These are phyloP conservation scores for Caenorhabditis angaria DNA, from an alignment of 2,888 invertebrate genomes.

Conservation along the genomic window DNA sequence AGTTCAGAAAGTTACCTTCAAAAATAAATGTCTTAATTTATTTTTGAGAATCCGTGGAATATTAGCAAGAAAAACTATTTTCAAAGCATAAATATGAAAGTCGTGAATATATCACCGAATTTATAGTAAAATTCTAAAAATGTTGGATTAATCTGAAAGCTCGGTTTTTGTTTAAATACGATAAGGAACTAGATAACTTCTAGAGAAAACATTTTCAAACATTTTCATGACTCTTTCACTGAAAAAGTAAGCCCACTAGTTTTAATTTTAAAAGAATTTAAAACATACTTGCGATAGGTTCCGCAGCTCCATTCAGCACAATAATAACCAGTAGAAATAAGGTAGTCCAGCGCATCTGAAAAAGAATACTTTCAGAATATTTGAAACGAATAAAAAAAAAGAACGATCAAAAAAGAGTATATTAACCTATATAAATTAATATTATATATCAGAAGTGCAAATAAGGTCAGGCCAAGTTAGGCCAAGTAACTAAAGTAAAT, in stretches of 20 bases:
- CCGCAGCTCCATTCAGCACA: neutral
- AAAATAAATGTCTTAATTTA: too few relatives aligned
- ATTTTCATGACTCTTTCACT: too few relatives aligned
- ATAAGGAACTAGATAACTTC: too few relatives aligned
- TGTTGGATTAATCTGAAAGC: too few relatives aligned
- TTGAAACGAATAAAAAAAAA: conserved; percentile 18
- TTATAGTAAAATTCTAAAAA: too few relatives aligned
- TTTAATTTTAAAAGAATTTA: neutral
- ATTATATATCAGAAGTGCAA: conserved; percentile 40
- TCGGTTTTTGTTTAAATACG: too few relatives aligned
- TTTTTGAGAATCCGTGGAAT: too few relatives aligned
- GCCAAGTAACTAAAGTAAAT: conserved; percentile 8
- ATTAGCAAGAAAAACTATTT: too few relatives aligned
- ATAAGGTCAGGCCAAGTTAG: conserved; percentile 26
- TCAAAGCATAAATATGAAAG: too few relatives aligned
- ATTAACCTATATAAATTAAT: neutral
- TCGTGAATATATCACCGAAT: too few relatives aligned
- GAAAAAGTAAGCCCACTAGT: conserved; percentile 22
- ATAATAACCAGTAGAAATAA: conserved; percentile 6
- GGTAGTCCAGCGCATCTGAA: neutral
- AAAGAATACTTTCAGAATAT: conserved; percentile 24
- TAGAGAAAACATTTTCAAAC: too few relatives aligned
- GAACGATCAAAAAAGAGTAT: conserved; percentile 5
- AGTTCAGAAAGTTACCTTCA: too few relatives aligned
- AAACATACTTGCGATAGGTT: conserved; percentile 34